Conservation (phyloP, 2,797 vertebrate species). For the Podarcis siculus region DNA sequence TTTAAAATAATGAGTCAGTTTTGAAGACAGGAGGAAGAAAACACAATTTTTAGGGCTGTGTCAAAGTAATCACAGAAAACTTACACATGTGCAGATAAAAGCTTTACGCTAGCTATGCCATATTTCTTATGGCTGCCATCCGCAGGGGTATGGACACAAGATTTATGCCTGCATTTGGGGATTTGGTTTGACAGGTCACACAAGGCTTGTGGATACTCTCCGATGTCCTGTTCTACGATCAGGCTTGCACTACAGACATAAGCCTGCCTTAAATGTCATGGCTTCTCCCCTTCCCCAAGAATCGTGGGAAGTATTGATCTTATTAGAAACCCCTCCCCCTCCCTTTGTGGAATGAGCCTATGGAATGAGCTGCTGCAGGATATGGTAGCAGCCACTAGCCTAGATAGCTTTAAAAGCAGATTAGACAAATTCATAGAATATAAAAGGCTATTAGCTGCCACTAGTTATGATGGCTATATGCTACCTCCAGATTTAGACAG, state of each 20-base stretch:
- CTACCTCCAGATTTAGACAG: not conserved
- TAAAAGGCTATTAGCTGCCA: not conserved
- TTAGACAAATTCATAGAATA: not conserved
- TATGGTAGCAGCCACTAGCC: not conserved
- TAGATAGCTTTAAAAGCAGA: not conserved
- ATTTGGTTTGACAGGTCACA: not conserved
- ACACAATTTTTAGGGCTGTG: not conserved
- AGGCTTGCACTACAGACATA: not conserved
- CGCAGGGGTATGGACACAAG: not conserved
- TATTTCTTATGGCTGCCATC: not conserved
- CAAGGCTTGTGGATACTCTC: not conserved
- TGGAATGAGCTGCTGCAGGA: not conserved
- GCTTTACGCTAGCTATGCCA: not conserved
- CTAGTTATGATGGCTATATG: not conserved
- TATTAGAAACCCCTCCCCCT: not conserved
- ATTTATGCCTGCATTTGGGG: not conserved
- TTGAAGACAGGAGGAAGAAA: not conserved
- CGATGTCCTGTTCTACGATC: not conserved
- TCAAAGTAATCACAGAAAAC: not conserved
- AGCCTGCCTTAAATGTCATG: not conserved
- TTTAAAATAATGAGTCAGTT: not conserved
- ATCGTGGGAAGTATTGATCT: not conserved
- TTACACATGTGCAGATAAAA: not conserved
- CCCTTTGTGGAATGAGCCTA: not conserved
- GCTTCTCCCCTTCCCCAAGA: not conserved